phyloP scores from a whole-genome alignment of 2,888 invertebrate genomes.

The Macaria liturata region DNA sequence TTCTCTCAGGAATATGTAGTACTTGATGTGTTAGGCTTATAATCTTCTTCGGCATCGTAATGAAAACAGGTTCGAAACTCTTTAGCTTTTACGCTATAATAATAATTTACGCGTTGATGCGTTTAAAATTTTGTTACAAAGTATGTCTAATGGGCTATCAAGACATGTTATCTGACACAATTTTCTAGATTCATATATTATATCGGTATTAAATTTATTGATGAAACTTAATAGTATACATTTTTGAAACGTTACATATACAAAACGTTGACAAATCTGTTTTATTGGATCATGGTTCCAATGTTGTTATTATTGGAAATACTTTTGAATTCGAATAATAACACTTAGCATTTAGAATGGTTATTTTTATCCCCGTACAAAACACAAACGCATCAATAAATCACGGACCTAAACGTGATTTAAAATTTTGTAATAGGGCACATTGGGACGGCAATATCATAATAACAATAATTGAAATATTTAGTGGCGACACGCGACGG shows the following conservation, averaged over 20 bases:
- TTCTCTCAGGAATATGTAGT: constrained; percentile 14
- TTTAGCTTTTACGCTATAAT: constrained; percentile 17
- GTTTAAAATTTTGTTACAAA: constrained; percentile 11
- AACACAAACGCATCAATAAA: constrained; percentile 38
- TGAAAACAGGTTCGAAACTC: constrained; percentile 15
- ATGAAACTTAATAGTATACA: no score
- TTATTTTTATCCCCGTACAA: constrained; percentile 24
- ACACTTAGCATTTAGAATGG: constrained; percentile 17
- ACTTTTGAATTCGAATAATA: constrained; percentile 11
- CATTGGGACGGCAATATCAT: constrained; percentile 53
- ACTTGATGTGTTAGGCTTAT: constrained; percentile 2
- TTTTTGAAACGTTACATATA: no score
- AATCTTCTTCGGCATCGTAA: constrained; percentile 16
- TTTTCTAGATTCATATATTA: neutral
- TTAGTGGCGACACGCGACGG: constrained; percentile 64
- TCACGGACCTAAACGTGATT: constrained; percentile 42
- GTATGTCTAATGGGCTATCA: constrained; percentile 3
- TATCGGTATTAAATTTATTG: no score
- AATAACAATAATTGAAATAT: constrained; percentile 72
- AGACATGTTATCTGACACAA: constrained; percentile 7
- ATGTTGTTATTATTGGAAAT: neutral
- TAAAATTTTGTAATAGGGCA: constrained; percentile 51
- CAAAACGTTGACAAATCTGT: no score
- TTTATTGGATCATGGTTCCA: no score
- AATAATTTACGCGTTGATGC: constrained; percentile 11